phyloP scores from a whole-genome alignment of 2,797 vertebrate species.

The Petrocephalus schoutedeni region DNA sequence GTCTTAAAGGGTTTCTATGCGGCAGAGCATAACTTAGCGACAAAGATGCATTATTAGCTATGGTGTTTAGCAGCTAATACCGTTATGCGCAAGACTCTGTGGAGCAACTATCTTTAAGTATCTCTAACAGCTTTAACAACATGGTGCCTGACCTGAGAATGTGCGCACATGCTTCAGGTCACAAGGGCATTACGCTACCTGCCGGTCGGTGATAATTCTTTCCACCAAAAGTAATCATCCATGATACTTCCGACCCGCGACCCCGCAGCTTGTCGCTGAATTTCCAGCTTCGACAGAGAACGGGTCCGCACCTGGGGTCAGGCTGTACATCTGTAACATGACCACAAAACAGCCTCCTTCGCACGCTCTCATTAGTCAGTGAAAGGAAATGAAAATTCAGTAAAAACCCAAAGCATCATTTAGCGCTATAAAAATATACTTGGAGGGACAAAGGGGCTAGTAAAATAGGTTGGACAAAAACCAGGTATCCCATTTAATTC shows the following conservation, averaged over 20 bases:
- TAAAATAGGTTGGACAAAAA: constrained; percentile 54
- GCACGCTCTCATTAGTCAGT: constrained; percentile 54
- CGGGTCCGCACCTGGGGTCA: constrained; percentile 2
- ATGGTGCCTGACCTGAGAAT: background rate
- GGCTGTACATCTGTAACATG: constrained; percentile 52
- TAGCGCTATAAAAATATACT: constrained; percentile 61
- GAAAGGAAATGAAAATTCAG: constrained; percentile 57
- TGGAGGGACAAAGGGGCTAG: constrained; percentile 54
- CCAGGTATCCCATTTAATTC: constrained; percentile 66
- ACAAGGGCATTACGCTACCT: background rate
- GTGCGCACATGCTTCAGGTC: background rate
- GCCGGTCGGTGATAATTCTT: background rate
- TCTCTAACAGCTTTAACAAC: background rate
- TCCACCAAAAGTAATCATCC: background rate
- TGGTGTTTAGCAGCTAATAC: background rate
- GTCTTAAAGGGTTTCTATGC: background rate
- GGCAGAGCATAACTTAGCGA: background rate
- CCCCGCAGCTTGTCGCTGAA: background rate
- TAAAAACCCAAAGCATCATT: constrained; percentile 66
- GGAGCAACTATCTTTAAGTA: background rate
- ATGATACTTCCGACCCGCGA: background rate
- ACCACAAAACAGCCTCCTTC: constrained; percentile 50
- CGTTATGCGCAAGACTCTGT: background rate
- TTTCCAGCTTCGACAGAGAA: background rate
- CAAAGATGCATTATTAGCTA: background rate